A percentile compares a stretch with the other conserved stretches of the same genome.
phyloP scores from a whole-genome alignment of 2,113 vertebrate genomes.

The Perccottus glenii region DNA sequence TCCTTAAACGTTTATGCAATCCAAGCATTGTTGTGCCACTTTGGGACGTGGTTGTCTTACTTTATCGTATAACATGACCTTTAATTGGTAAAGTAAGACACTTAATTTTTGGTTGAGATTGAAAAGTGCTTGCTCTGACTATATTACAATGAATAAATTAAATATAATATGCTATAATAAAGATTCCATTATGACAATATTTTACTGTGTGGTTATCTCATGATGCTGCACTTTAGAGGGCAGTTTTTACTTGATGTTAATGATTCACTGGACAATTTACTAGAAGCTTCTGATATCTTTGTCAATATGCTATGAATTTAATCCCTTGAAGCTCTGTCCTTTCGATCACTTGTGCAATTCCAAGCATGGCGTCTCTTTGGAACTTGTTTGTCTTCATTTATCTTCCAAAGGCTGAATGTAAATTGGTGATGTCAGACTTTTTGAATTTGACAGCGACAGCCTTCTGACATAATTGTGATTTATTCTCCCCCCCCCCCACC shows the following conservation, averaged over 20 bases:
- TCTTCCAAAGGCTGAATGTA: conserved; percentile 34
- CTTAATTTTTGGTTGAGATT: too few species aligned
- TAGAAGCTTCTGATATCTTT: not conserved
- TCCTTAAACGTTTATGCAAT: too few species aligned
- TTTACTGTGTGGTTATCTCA: not conserved
- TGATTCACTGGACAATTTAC: conserved; percentile 10
- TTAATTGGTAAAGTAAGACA: too few species aligned
- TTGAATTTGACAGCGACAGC: conserved; percentile 10
- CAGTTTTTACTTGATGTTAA: conserved; percentile 8
- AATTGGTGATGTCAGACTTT: conserved; percentile 31
- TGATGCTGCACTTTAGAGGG: not conserved
- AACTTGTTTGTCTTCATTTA: conserved; percentile 23
- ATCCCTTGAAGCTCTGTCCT: conserved; percentile 3
- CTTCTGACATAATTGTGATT: conserved; percentile 33
- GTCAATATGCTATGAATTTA: conserved; percentile 5
- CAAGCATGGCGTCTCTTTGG: conserved; percentile 6
- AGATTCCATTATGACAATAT: not conserved
- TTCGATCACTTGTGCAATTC: conserved; percentile 14
- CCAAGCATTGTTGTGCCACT: too few species aligned
- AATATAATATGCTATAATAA: too few species aligned
- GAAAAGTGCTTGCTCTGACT: too few species aligned
- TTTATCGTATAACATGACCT: too few species aligned
- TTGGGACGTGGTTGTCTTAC: too few species aligned
- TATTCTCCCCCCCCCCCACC: conserved; percentile 26
- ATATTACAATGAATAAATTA: too few species aligned